Evolutionary conservation across 1,140 invertebrate species (phyloP).

Genomic region (Leptonema lineaticorne): DNA sequence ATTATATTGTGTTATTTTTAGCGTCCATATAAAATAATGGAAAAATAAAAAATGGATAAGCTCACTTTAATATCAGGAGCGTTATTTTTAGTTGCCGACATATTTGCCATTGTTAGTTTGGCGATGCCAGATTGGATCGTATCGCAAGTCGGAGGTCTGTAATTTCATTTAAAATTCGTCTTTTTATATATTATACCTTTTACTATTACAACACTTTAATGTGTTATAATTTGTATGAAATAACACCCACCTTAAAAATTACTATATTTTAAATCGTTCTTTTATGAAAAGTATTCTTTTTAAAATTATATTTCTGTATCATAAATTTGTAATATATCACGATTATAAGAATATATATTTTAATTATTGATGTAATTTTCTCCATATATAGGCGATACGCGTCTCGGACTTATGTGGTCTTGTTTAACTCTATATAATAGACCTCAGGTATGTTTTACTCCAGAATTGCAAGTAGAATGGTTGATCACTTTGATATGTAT

Average conservation of each 20-base stretch:
- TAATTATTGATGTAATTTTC: not conserved
- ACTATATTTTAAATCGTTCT: no score
- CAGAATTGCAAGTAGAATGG: constrained; percentile 87
- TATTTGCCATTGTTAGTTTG: constrained; percentile 91
- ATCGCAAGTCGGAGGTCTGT: constrained; percentile 84
- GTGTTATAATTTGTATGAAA: no score
- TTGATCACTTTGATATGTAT: constrained; percentile 87
- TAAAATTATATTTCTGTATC: no score
- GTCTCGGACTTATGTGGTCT: constrained; percentile 89
- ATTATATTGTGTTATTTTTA: not conserved
- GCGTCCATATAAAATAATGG: not conserved
- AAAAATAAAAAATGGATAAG: constrained; percentile 84
- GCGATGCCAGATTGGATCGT: constrained; percentile 96
- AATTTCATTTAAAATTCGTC: no score
- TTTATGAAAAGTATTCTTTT: no score
- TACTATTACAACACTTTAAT: no score
- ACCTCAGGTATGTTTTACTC: constrained; percentile 83
- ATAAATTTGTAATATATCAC: no score
- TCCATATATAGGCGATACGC: constrained; percentile 69
- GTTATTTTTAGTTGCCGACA: constrained; percentile 87
- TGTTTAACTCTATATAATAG: constrained; percentile 91
- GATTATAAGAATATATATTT: not conserved
- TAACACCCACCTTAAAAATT: no score
- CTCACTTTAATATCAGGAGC: constrained; percentile 89
- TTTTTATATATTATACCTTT: no score